Base-by-base conservation (phyloP, 2,888 invertebrate genomes). In the Eupithecia insigniata region DNA sequence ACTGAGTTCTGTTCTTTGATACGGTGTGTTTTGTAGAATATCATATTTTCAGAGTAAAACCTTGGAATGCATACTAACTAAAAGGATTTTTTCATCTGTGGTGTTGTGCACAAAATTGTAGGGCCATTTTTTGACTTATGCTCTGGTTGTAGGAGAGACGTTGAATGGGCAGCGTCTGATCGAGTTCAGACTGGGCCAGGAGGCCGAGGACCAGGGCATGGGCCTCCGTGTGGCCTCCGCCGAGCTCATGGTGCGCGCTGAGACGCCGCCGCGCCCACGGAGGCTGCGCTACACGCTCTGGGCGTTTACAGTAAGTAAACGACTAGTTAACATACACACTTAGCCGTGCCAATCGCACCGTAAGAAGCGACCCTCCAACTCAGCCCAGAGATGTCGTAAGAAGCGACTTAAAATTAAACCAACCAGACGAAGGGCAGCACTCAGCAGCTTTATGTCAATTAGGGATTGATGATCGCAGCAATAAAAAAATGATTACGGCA, bases 151-250 rank as follows among this genome's bases (percentile, higher is more conserved):
- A 98, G 98, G 98, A 84, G 96, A 96, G 82, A 96, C 96, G 85
- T 95, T 98, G 83, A 98, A 98, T 88, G 97, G 97, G 68, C 98
- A 98, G 90, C 96, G 97, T 72, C 94, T 98, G 82, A 95, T 98
- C 82, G 98, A 98, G 90, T 98, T 98, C 92, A 96, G 97, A 71
- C 96, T 97, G 84, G 96, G 96, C 78, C 95, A 95, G 79, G 96
- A 96, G 82, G 92, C 92, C 67, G 86, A 85, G 75, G 95, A 87
- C 60, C 87, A 88, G 73, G 94, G 95, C 71, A 95, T 92, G 75
- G 96, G 96, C 80, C 94, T 97, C 80, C 95, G 96, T 79, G 97
- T 98, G 80, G 96, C 96, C 80, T 96, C 96, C 78, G 98, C 98
- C 43, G 96, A 96, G 81, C 95, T 98, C 79, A 97, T 98, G 96